Percentiles rank a stretch among this genome's conserved stretches.
These are phyloP conservation scores for Brachionus paranguensis DNA, from an alignment of 1,140 invertebrate genomes.

Conservation along the genomic window DNA sequence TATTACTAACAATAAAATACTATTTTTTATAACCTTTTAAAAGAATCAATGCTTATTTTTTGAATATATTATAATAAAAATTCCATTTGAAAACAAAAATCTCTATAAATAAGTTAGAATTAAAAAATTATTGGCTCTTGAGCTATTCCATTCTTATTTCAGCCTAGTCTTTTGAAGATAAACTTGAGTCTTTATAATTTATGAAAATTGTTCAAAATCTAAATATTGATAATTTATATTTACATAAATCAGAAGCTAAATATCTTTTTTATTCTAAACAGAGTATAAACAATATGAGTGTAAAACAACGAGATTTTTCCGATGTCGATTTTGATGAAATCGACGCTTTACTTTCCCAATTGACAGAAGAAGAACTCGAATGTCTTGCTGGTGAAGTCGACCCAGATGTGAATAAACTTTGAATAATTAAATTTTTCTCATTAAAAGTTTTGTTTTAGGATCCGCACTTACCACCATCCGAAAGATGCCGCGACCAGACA, in stretches of 20 bases:
- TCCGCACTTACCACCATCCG: slow-evolving; percentile 84
- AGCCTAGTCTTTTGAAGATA: background rate
- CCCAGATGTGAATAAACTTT: slow-evolving; percentile 77
- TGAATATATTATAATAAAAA: background rate
- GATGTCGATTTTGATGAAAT: slow-evolving; percentile 63
- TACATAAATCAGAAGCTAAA: background rate
- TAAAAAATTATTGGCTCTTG: background rate
- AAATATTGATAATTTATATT: background rate
- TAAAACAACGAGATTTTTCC: slow-evolving; percentile 25
- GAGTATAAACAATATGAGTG: background rate
- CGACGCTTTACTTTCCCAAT: slow-evolving; percentile 84
- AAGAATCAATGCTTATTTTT: background rate
- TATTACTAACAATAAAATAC: background rate
- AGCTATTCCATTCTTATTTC: background rate
- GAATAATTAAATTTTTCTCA: background rate
- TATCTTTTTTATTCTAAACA: background rate
- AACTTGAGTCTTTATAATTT: background rate
- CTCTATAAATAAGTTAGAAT: background rate
- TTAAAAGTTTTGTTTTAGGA: slow-evolving; percentile 64
- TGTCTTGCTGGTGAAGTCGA: slow-evolving; percentile 96
- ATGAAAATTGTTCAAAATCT: background rate
- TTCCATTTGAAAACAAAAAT: background rate
- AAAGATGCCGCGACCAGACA: slow-evolving; percentile 90
- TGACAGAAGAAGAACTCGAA: slow-evolving; percentile 90
- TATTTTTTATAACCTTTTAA: background rate